phyloP scores from a whole-genome alignment of 2,797 vertebrate genomes.

The Clarias fuscus region DNA sequence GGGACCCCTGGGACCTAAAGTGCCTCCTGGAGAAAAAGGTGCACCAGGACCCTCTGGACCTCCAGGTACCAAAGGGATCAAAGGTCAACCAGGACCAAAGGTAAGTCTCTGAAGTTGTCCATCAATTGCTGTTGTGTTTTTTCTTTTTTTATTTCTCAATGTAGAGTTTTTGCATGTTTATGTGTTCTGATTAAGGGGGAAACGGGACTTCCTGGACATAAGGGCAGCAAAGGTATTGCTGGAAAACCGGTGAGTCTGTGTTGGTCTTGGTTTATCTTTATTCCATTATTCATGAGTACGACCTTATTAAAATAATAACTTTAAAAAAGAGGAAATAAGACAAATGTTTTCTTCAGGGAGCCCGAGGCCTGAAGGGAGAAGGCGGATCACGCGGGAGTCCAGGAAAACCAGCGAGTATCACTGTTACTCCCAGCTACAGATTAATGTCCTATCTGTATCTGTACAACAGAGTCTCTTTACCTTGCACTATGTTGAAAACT shows the following conservation, averaged over 20 bases:
- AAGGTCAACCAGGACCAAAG: constrained; percentile 67
- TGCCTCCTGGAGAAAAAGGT: constrained; percentile 64
- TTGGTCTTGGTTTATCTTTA: background rate
- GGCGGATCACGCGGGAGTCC: constrained; percentile 64
- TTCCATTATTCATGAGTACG: background rate
- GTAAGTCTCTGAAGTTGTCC: constrained; percentile 48
- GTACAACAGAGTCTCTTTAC: no score
- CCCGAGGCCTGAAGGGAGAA: constrained; percentile 61
- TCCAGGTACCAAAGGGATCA: constrained; percentile 63
- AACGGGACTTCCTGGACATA: constrained; percentile 56
- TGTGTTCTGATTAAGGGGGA: constrained; percentile 65
- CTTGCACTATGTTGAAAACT: no score
- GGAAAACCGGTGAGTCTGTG: constrained; percentile 68
- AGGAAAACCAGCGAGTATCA: constrained; percentile 72
- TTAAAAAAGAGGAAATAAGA: no score
- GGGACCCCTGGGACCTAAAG: constrained; percentile 61
- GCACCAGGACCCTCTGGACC: constrained; percentile 65
- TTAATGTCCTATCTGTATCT: background rate
- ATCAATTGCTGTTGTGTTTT: background rate
- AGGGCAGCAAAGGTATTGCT: constrained; percentile 65
- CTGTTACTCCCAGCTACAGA: background rate
- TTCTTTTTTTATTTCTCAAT: background rate
- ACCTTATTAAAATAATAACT: background rate
- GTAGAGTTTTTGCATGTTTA: constrained; percentile 16
- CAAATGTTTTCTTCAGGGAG: constrained; percentile 63